phyloP scores from a whole-genome alignment of 2,113 vertebrate species.

The Shinisaurus crocodilurus region DNA sequence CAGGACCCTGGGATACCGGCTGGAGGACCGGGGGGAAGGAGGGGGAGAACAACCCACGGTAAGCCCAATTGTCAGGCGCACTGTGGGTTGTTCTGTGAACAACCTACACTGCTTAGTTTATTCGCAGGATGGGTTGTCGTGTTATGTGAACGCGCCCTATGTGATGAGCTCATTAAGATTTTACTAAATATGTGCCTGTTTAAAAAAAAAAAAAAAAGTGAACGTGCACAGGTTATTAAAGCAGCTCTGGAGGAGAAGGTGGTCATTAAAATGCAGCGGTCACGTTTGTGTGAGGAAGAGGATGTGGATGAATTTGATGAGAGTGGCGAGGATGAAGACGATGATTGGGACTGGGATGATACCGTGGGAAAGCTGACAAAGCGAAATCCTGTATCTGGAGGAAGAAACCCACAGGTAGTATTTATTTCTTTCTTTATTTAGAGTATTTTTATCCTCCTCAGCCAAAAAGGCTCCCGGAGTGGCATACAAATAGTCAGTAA shows the following conservation, averaged over 20 bases:
- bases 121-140: too few relatives aligned
- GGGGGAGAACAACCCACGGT: too few relatives aligned
- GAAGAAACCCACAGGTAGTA: constrained; percentile 81
- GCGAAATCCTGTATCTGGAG: constrained; percentile 64
- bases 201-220: constrained; percentile 69
- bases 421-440: too few relatives aligned
- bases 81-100: too few relatives aligned
- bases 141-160: neutral
- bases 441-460: too few relatives aligned
- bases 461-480: too few relatives aligned
- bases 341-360: constrained; percentile 85
- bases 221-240: constrained; percentile 36
- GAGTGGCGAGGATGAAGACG: constrained; percentile 53
- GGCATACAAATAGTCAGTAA: too few relatives aligned
- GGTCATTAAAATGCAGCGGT: constrained; percentile 27
- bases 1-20: too few relatives aligned
- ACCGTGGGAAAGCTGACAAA: constrained; percentile 76
- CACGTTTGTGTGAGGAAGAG: neutral
- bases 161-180: neutral
- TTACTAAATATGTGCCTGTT: constrained; percentile 26
- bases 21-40: too few relatives aligned
- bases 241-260: neutral
- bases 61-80: too few relatives aligned
- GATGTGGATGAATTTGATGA: constrained; percentile 59
- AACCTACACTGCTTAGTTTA: too few relatives aligned